Base-by-base conservation (phyloP, 2,888 invertebrate species). In the Anticlea derivata region DNA sequence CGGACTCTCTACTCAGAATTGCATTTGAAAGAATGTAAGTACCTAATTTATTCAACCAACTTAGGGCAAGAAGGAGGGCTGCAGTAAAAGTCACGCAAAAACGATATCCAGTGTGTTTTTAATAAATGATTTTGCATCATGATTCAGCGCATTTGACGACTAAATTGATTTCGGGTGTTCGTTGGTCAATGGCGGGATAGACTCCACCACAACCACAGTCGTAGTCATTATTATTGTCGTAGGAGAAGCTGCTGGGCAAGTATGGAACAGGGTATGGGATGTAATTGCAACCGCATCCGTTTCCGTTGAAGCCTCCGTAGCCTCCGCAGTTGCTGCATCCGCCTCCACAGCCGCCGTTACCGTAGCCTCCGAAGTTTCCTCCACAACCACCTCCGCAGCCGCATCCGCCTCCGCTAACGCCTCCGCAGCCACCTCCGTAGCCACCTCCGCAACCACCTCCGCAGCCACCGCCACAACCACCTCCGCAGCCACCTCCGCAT, bases 371-470 rank as follows among this genome's bases (percentile, higher is more conserved):
- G 6, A 47, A 48, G 6, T 57, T 41, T 3, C 53, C 34, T 4
- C 58, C 57, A 11, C 47, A 50, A 11, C 58, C 39, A 4, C 59
- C 48, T 2, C 61, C 58, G 13, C 30, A 61, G n/a, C 58, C 54
- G 5, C 59, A 50, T 10, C 24, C 8, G 13, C 57, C 41, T 5
- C 58, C 54, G 4, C 31, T 50, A 10, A 57, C 39, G 7, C 60
- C 50, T 1, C 54, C 39, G 8, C 41, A 47, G 7, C 58, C 50
- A 4, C 58, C 49, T 1, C 55, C 48, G 22, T 30, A 44, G 4
- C 51, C 41, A 3, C 55, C 43, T 2, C 54, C 50, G 4, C 39
- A 51, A 5, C 55, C 50, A 2, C 61, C 50, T 0, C 60, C 54
- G 7, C 39, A 49, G 3, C 58, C 48, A 5, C 55, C 54, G 0